Percentiles rank a stretch among this genome's conserved stretches.
phyloP scores from a whole-genome alignment of 1,140 invertebrate species.

The Telenomus remus region DNA sequence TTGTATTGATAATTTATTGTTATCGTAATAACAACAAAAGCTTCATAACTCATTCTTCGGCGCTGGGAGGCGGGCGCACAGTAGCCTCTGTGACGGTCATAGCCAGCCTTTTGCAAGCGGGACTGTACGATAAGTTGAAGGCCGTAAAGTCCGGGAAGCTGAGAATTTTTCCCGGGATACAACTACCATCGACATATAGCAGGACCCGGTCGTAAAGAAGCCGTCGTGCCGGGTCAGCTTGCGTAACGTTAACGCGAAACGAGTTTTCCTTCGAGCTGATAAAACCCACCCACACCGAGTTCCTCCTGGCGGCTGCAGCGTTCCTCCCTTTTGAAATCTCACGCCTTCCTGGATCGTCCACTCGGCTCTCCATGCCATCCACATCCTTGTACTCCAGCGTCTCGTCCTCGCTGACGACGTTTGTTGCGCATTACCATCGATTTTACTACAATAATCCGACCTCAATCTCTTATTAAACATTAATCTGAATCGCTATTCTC shows the following conservation, averaged over 20 bases:
- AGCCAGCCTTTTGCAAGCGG: conserved; percentile 44
- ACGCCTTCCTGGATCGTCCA: conserved; percentile 51
- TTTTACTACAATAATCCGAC: conserved; percentile 44
- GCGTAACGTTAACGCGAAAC: conserved; percentile 68
- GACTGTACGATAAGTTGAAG: conserved; percentile 60
- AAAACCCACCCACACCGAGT: conserved; percentile 49
- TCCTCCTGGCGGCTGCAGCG: not conserved
- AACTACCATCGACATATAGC: conserved; percentile 60
- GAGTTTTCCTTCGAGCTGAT: conserved; percentile 60
- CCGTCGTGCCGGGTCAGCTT: conserved; percentile 62
- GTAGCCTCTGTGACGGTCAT: conserved; percentile 30
- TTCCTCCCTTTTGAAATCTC: conserved; percentile 59
- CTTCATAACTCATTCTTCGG: conserved; percentile 51
- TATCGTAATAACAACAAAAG: conserved; percentile 49
- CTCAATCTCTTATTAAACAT: conserved; percentile 40
- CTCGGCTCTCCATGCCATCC: conserved; percentile 40
- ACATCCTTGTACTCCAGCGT: conserved; percentile 41
- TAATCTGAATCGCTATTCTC: conserved; percentile 25
- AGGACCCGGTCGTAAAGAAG: conserved; percentile 66
- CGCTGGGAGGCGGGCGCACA: conserved; percentile 22
- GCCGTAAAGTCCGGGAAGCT: conserved; percentile 59
- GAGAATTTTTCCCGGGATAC: conserved; percentile 60
- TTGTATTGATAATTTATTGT: conserved; percentile 49
- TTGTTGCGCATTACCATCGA: conserved; percentile 56
- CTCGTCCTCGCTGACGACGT: conserved; percentile 51